Conservation (phyloP, 1,140 invertebrate species). For the Brachionus rotundiformis region DNA sequence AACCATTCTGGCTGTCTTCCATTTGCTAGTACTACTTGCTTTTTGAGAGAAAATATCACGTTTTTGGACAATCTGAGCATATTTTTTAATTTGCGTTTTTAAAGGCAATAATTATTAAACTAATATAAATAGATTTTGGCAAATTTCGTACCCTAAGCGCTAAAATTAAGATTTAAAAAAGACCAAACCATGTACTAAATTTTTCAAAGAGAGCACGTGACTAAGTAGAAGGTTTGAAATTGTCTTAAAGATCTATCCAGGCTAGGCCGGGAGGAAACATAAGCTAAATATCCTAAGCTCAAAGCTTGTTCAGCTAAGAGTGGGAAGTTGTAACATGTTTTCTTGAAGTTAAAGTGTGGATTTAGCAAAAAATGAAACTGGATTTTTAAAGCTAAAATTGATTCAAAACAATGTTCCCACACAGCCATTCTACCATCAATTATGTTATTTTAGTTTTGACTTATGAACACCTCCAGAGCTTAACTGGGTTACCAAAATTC, state of each 20-base stretch:
- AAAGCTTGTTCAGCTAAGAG: neutral
- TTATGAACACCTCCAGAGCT: neutral
- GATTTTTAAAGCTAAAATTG: slow-evolving; percentile 13
- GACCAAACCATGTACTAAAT: neutral
- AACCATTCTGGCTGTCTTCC: neutral
- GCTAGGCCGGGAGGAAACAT: neutral
- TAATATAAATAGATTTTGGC: neutral
- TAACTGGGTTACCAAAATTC: neutral
- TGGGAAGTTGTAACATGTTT: neutral
- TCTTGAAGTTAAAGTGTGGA: neutral
- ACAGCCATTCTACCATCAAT: neutral
- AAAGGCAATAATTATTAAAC: neutral
- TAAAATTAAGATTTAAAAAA: neutral
- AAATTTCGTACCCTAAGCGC: slow-evolving; percentile 3
- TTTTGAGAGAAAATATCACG: slow-evolving; percentile 6
- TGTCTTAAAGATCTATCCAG: too few relatives aligned
- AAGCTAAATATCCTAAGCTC: neutral
- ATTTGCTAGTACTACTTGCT: neutral
- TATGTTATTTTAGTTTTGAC: neutral
- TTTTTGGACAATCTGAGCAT: slow-evolving; percentile 25
- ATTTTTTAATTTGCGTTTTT: neutral
- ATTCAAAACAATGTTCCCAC: slow-evolving; percentile 5
- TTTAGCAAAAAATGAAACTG: neutral
- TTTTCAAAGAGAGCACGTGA: neutral
- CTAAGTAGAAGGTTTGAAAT: neutral